These are phyloP conservation scores for Pachyramphus minor DNA, from an alignment of 2,113 vertebrate species.

Conservation along the genomic window DNA sequence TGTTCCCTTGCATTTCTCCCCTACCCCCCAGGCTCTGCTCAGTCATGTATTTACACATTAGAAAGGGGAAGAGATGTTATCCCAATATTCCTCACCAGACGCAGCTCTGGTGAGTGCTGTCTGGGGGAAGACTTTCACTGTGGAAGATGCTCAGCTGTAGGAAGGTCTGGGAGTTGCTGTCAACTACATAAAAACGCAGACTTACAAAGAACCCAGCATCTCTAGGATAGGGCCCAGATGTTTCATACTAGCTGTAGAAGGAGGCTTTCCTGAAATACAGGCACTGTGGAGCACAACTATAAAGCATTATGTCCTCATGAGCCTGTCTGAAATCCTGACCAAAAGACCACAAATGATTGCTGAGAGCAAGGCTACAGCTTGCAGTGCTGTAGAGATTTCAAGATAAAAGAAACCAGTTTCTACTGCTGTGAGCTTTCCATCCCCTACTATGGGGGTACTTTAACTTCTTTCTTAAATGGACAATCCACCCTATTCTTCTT, in stretches of 20 bases:
- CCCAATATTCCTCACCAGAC: neutral
- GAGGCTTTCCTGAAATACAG: neutral
- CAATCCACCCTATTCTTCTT: neutral
- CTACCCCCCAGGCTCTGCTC: fast-evolving
- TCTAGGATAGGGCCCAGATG: neutral
- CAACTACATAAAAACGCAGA: neutral
- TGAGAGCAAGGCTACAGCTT: neutral
- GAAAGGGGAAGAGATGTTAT: neutral
- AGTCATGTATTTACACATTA: neutral
- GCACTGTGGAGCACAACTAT: neutral
- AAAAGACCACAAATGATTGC: neutral
- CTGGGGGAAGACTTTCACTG: neutral
- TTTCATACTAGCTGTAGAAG: neutral
- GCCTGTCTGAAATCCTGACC: neutral
- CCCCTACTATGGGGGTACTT: neutral
- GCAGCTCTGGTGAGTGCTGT: neutral
- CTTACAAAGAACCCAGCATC: neutral
- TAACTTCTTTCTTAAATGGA: neutral
- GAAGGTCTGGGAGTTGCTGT: neutral
- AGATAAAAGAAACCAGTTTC: neutral
- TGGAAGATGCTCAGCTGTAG: neutral
- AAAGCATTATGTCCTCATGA: neutral
- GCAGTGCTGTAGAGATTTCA: neutral
- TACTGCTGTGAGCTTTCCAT: neutral
- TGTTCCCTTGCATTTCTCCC: neutral